Conservation (phyloP, 2,113 vertebrate genomes). For the Gasterosteus aculeatus region DNA sequence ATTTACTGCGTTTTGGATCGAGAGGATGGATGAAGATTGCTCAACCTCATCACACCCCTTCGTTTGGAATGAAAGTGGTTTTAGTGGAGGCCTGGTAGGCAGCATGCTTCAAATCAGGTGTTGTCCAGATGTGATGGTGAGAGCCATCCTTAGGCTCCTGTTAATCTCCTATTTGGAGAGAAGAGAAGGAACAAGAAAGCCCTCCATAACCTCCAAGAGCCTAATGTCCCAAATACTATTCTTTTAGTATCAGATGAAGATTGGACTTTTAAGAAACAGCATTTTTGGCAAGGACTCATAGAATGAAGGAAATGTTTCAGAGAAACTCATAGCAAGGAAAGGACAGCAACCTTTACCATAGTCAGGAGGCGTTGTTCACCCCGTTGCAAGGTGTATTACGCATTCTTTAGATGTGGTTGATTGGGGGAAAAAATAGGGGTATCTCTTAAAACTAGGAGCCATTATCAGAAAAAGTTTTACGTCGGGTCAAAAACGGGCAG, state of each 20-base stretch:
- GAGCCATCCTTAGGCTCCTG: slow-evolving; percentile 37
- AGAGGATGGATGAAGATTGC: not conserved
- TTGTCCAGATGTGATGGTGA: slow-evolving; percentile 60
- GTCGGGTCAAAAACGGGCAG: not conserved
- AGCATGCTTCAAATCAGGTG: slow-evolving; percentile 58
- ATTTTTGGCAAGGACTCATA: not conserved
- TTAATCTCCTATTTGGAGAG: slow-evolving; percentile 45
- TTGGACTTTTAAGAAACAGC: not conserved
- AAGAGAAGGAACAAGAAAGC: slow-evolving; percentile 38
- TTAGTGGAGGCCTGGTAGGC: slow-evolving; percentile 53
- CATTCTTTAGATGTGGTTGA: too few species aligned
- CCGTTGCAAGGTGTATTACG: too few species aligned
- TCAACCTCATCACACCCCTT: slow-evolving; percentile 23
- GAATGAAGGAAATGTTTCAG: too few species aligned
- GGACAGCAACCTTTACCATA: not conserved
- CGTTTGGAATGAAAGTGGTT: slow-evolving; percentile 36
- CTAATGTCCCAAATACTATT: slow-evolving; percentile 8
- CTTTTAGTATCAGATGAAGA: not conserved
- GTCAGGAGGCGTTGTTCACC: not conserved
- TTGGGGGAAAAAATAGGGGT: not conserved
- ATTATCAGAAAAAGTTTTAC: not conserved
- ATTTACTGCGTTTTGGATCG: not conserved
- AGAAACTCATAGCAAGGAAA: not conserved
- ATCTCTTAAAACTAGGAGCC: not conserved
- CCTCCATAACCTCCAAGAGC: slow-evolving; percentile 15